A percentile compares a stretch with the other conserved stretches of the same genome.
These are phyloP conservation scores for Eupsittula cactorum DNA, from an alignment of 2,113 vertebrate species.

Conservation along the genomic window DNA sequence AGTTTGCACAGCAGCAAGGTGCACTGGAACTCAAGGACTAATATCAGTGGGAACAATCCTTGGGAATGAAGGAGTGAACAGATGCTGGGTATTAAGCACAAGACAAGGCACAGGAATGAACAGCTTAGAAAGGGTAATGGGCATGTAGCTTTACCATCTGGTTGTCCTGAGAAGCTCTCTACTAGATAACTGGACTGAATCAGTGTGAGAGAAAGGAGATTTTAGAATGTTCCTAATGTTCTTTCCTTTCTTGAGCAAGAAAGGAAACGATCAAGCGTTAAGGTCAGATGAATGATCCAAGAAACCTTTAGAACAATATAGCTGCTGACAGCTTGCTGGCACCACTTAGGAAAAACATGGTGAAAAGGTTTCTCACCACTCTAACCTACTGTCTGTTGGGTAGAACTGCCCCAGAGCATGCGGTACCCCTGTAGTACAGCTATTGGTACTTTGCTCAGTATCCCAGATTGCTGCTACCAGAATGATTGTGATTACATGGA, in stretches of 20 bases:
- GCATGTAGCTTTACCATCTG: slow-evolving; percentile 23
- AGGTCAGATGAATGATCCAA: not conserved
- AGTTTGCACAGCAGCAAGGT: not conserved
- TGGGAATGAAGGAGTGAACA: slow-evolving; percentile 4
- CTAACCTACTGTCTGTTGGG: not conserved
- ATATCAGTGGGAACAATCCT: not conserved
- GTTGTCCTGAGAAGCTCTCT: slow-evolving; percentile 32
- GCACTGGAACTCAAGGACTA: not conserved
- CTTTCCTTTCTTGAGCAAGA: not conserved
- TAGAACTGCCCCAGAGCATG: not conserved
- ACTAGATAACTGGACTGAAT: slow-evolving; percentile 8
- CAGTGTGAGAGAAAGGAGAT: not conserved
- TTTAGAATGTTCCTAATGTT: slow-evolving; percentile 21
- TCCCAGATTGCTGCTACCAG: not conserved
- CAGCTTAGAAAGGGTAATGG: slow-evolving; percentile 9
- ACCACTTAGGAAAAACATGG: not conserved
- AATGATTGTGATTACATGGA: not conserved
- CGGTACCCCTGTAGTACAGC: not conserved
- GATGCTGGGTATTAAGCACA: slow-evolving; percentile 8
- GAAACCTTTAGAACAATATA: not conserved
- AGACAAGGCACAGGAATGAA: not conserved
- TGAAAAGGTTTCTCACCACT: not conserved
- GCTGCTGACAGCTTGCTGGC: not conserved
- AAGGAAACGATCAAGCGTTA: not conserved
- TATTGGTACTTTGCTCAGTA: not conserved